Base-by-base conservation (phyloP, 2,888 invertebrate genomes). In the Oligia latruncula region DNA sequence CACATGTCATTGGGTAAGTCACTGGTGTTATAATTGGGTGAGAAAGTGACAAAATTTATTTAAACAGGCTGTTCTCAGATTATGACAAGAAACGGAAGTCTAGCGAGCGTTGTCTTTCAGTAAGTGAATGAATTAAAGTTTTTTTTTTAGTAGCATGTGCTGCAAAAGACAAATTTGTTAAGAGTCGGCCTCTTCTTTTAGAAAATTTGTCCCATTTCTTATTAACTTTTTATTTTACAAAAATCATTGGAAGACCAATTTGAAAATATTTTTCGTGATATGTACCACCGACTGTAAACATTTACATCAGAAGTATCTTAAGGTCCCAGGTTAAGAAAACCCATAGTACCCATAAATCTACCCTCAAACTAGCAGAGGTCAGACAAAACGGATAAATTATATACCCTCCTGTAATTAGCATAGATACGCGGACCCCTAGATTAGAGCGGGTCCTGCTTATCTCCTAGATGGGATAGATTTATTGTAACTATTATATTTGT, bases 371-470 rank as follows among this genome's bases (percentile, higher is more conserved):
- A 83, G 43, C 74, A 77, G 85, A 87, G 89, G 89, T 87, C 87
- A 84, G 73, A 83, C 83, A 77, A 81, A 88, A 81, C 89, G 89
- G 90, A 92, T 92, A 90, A 91, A 88, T 90, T 89, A 92, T 90
- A 86, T 84, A 90, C 90, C 92, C 91, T 85, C 74, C 55, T 68
- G 81, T 83, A 90, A 92, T 92, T 92, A 91, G 92, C 92, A 92
- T 92, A 92, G 92, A 92, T 92, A 92, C 70, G 49, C 58, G 80
- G 64, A 74, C 90, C 90, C 89, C 82, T 77, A 89, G 91, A 92
- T 91, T 89, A 90, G 82, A 75, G 66, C 55, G 86, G 89, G 86
- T 85, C 71, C 82, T 82, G 84, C 82, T 91, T 91, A 91, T 91
- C 88, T 89, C 35, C 86, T 82, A 74, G 82, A 70, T 76, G 71